Percentiles rank a stretch among this genome's conserved stretches.
phyloP scores from a whole-genome alignment of 2,797 vertebrate species.

The Typhlichthys eigenmanni region DNA sequence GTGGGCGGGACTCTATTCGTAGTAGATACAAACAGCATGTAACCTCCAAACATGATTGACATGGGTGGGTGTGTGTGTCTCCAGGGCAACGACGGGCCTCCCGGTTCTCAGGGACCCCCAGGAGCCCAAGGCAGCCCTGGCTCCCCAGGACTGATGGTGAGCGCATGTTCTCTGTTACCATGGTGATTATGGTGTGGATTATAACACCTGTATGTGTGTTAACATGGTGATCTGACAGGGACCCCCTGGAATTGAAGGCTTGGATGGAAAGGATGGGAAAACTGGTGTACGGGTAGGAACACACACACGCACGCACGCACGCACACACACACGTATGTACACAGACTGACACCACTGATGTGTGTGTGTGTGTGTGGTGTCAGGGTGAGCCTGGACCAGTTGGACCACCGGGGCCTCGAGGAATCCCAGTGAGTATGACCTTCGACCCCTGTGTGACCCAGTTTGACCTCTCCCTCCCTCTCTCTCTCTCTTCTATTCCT shows the following conservation, averaged over 20 bases:
- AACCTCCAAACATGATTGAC: not conserved
- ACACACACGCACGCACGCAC: not conserved
- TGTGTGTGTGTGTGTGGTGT: slow-evolving; percentile 10
- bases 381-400: slow-evolving; percentile 86
- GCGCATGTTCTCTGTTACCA: not conserved
- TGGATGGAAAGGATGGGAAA: slow-evolving; percentile 93
- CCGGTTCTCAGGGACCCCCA: slow-evolving; percentile 82
- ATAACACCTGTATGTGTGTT: slow-evolving; percentile 3
- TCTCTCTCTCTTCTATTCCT: not conserved
- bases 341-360: not conserved
- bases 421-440: slow-evolving; percentile 85
- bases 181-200: slow-evolving; percentile 1
- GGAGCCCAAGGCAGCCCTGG: slow-evolving; percentile 85
- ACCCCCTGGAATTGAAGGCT: slow-evolving; percentile 87
- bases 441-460: slow-evolving; percentile 20
- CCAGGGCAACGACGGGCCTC: slow-evolving; percentile 84
- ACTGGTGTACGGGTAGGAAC: slow-evolving; percentile 84
- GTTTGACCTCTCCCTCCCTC: slow-evolving; percentile 17
- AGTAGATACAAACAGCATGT: too few relatives aligned
- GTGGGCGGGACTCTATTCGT: too few relatives aligned
- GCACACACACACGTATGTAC: slow-evolving; percentile 1
- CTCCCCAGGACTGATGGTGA: slow-evolving; percentile 87
- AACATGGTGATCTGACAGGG: slow-evolving; percentile 74
- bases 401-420: slow-evolving; percentile 85
- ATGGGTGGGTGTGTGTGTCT: slow-evolving; percentile 1